Evolutionary conservation across 2,113 vertebrate species (phyloP), one percentile per base, ranked within the genome.

Genomic region (Hippocampus barbouri): DNA sequence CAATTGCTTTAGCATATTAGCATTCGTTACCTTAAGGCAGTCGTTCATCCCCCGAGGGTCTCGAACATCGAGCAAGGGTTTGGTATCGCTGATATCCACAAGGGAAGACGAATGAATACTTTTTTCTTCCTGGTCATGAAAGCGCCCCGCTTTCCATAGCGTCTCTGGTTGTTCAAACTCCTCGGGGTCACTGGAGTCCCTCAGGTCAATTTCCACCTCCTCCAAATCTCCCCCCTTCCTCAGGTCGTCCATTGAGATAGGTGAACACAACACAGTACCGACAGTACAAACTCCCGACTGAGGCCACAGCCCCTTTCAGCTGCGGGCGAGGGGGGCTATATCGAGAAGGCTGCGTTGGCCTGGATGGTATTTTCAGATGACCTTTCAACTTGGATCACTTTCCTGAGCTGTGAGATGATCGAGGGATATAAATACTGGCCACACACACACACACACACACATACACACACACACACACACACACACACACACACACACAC

Each of bases 31-130:
- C 91, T 93, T 90, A 20, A 94, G 90, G 53, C 86, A 89, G 81
- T 91, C 89, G 70, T 94, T 93, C 70, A 92, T 87, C 70, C 90
- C 88, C 51, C 86, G 74, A 2, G 92, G 89, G 79, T 94, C 92
- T 80, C 92, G 81, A 70, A 73, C 78, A 27, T 87, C 86, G 70
- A 93, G 83, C 73, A 92, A 80, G 38, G 91, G 90, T 64, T 87
- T 89, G 64, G 91, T 93, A 56, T 91, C 92, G 45, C 91, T 93
- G 79, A 91, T 89, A 76, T 91, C 90, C 70, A 91, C 90, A 2
- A 91, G 73, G 0, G 87, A 79, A 8, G 89, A 89, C 0, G 88
- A 85, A 21, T 87, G 72, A 79, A 92, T 90, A 71, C 90, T 87
- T 21, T 92, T 89, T 34, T 89, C 86, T 43, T 91, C 89, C 77